Conservation (phyloP, 2,113 vertebrate genomes). For the Dinomys branickii region DNA sequence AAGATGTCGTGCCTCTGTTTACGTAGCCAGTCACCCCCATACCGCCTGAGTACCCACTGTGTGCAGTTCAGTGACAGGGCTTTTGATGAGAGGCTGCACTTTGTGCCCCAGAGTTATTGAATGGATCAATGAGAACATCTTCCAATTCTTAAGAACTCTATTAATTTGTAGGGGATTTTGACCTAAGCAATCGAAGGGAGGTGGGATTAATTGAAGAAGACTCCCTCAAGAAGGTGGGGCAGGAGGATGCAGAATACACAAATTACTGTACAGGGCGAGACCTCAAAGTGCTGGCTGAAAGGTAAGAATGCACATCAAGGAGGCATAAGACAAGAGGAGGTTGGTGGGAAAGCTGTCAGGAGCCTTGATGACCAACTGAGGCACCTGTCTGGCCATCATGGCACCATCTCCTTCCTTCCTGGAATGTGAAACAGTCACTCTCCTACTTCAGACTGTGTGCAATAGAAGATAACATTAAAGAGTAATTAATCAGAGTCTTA, state of each 20-base stretch:
- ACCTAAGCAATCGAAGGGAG: background rate
- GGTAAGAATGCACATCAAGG: background rate
- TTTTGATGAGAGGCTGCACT: background rate
- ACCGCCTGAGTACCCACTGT: background rate
- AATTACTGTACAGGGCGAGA: background rate
- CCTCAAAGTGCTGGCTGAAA: background rate
- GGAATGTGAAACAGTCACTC: background rate
- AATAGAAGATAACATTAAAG: background rate
- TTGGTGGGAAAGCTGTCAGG: background rate
- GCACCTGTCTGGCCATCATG: background rate
- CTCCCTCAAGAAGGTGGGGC: background rate
- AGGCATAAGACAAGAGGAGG: background rate
- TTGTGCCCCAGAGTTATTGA: background rate
- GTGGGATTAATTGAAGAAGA: background rate
- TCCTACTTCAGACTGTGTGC: background rate
- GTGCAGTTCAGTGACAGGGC: background rate
- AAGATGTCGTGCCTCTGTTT: slow-evolving; percentile 6
- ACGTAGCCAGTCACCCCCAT: background rate
- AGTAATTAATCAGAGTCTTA: background rate
- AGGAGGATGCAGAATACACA: background rate
- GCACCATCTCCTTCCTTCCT: background rate
- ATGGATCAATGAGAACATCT: background rate
- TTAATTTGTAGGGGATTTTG: background rate
- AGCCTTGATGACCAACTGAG: background rate
- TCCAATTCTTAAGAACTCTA: background rate